phyloP scores from a whole-genome alignment of 2,888 invertebrate genomes.

The Philereme vetulata region DNA sequence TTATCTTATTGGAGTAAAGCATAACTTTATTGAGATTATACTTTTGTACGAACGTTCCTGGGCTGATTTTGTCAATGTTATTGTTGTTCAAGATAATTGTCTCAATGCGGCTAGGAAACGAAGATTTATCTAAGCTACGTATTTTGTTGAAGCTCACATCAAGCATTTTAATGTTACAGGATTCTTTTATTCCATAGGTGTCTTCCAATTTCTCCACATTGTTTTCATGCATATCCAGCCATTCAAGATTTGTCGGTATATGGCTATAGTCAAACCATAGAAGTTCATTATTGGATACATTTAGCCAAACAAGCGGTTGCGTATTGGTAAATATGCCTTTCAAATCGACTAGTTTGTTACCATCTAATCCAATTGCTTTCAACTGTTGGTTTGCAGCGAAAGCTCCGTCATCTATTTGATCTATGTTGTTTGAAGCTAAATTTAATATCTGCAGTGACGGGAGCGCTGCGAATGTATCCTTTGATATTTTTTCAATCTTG shows the following conservation, averaged over 20 bases:
- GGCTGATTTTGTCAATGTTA: conserved; percentile 86
- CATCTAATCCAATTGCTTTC: conserved; percentile 90
- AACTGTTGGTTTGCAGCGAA: conserved; percentile 89
- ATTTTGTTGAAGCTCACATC: conserved; percentile 90
- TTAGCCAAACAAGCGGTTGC: conserved; percentile 90
- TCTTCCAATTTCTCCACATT: conserved; percentile 90
- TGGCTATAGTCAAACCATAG: conserved; percentile 92
- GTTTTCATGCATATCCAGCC: conserved; percentile 92
- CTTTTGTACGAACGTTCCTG: conserved; percentile 89
- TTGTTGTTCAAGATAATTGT: conserved; percentile 90
- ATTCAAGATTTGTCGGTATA: conserved; percentile 89
- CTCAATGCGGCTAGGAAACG: conserved; percentile 89
- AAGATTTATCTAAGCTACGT: conserved; percentile 86
- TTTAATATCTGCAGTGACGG: conserved; percentile 90
- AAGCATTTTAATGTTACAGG: conserved; percentile 88
- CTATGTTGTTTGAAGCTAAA: conserved; percentile 90
- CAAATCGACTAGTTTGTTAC: conserved; percentile 90
- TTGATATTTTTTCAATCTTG: conserved; percentile 89
- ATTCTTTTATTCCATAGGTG: conserved; percentile 87
- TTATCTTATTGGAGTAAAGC: conserved; percentile 89
- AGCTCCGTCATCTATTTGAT: conserved; percentile 90
- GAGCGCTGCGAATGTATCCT: conserved; percentile 88
- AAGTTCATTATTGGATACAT: conserved; percentile 91
- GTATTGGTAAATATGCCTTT: conserved; percentile 90
- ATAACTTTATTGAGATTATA: conserved; percentile 89